Percentiles rank a stretch among this genome's conserved stretches.
Conservation (phyloP, 2,888 invertebrate species). For the Diplolepis rosae region DNA sequence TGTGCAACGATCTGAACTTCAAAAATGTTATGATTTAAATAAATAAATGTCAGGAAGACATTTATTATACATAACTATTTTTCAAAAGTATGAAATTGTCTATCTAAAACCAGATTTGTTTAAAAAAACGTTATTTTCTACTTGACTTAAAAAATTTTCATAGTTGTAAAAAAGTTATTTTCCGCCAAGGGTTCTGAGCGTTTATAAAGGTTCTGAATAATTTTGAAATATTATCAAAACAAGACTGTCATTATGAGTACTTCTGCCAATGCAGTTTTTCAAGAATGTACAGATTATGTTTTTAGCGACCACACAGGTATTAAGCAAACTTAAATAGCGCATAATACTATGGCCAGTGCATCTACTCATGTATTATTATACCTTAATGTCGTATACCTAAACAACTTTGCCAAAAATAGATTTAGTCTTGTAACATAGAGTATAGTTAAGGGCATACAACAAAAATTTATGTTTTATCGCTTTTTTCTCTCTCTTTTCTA, state of each 20-base stretch:
- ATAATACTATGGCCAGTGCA: slow-evolving; percentile 73
- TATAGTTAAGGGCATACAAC: slow-evolving; percentile 72
- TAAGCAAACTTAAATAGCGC: slow-evolving; percentile 68
- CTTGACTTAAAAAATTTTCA: no score
- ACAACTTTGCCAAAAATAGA: slow-evolving; percentile 74
- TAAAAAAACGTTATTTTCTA: no score
- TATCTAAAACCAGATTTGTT: no score
- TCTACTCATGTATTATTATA: slow-evolving; percentile 71
- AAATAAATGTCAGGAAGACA: no score
- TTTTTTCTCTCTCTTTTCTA: slow-evolving; percentile 43
- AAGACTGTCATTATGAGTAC: background rate
- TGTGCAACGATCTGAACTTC: no score
- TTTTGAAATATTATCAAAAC: background rate
- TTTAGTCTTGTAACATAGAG: slow-evolving; percentile 73
- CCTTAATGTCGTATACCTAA: slow-evolving; percentile 71
- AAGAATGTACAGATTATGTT: slow-evolving; percentile 66
- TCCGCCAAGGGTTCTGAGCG: background rate
- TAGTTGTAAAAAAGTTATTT: no score
- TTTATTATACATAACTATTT: no score
- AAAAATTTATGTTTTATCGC: slow-evolving; percentile 58
- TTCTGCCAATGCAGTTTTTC: slow-evolving; percentile 42
- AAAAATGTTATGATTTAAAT: no score
- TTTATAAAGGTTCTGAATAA: background rate
- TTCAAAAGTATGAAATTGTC: no score
- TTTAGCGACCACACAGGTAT: slow-evolving; percentile 52